These are phyloP conservation scores for Epsilonema sp. DNA, from an alignment of 2,888 invertebrate genomes.

Conservation along the genomic window DNA sequence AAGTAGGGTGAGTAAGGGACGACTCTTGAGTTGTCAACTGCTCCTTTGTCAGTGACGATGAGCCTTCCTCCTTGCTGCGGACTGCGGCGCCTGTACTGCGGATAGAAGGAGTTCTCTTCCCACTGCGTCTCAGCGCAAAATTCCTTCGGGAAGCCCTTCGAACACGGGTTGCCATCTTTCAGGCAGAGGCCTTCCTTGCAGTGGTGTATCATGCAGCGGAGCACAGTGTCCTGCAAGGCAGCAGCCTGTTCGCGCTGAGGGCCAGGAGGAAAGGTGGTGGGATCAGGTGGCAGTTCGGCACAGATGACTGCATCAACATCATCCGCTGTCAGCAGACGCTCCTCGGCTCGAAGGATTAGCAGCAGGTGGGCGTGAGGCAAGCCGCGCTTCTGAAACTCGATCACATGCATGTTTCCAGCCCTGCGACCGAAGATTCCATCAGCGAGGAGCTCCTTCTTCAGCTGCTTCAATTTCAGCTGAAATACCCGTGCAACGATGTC, in stretches of 20 bases:
- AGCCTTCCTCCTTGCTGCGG: too few relatives aligned
- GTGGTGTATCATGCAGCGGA: neutral
- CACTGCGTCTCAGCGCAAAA: neutral
- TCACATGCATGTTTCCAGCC: constrained; percentile 13
- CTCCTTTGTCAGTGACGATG: too few relatives aligned
- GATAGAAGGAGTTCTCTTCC: neutral
- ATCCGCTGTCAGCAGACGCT: constrained; percentile 10
- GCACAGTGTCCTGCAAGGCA: neutral
- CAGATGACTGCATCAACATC: constrained; percentile 25
- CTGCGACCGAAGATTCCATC: constrained; percentile 14
- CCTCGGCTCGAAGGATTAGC: constrained; percentile 10
- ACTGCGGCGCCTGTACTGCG: neutral
- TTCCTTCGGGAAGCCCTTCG: constrained; percentile 5
- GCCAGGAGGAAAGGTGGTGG: neutral
- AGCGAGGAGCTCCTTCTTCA: constrained; percentile 15
- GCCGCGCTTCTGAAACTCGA: constrained; percentile 26
- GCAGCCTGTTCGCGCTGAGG: neutral
- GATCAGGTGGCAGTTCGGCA: constrained; percentile 23
- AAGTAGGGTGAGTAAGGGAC: constrained; percentile 11
- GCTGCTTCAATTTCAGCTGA: constrained; percentile 14
- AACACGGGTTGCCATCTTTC: too few relatives aligned
- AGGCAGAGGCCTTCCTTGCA: too few relatives aligned
- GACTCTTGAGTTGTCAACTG: constrained; percentile 4
- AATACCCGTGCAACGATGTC: constrained; percentile 20
- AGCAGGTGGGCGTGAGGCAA: constrained; percentile 22